These are phyloP conservation scores for Acholoe squamosa DNA, from an alignment of 2,888 invertebrate species.

Conservation along the genomic window DNA sequence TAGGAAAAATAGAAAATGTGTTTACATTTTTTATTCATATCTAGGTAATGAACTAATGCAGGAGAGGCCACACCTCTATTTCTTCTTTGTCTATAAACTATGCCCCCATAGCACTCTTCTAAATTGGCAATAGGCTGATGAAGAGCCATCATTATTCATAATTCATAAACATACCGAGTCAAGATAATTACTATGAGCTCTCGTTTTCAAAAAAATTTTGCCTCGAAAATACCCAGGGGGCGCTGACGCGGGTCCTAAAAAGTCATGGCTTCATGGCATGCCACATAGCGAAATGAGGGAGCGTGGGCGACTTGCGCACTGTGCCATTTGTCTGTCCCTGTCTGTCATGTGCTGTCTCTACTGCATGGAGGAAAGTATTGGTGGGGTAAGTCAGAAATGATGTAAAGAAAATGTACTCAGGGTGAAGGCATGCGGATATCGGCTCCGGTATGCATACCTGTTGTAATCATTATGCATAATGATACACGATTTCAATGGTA, in stretches of 20 bases:
- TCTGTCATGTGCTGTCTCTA: not conserved
- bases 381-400: no score
- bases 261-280: constrained; percentile 35
- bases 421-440: no score
- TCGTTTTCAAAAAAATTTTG: constrained; percentile 51
- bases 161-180: constrained; percentile 49
- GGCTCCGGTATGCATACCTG: no score
- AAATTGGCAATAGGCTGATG: constrained; percentile 46
- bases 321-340: constrained; percentile 4
- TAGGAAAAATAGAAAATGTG: no score
- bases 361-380: not conserved
- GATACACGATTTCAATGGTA: no score
- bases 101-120: constrained; percentile 42
- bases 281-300: not conserved
- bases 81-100: not conserved
- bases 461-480: no score
- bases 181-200: constrained; percentile 32
- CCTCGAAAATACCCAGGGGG: constrained; percentile 13
- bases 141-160: constrained; percentile 46
- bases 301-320: not conserved
- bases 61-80: not conserved
- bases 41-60: not conserved
- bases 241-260: constrained; percentile 20
- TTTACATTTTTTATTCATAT: not conserved
- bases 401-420: no score